Base-by-base conservation (phyloP, 2,888 invertebrate species). In the Pristionchus arcanus region DNA sequence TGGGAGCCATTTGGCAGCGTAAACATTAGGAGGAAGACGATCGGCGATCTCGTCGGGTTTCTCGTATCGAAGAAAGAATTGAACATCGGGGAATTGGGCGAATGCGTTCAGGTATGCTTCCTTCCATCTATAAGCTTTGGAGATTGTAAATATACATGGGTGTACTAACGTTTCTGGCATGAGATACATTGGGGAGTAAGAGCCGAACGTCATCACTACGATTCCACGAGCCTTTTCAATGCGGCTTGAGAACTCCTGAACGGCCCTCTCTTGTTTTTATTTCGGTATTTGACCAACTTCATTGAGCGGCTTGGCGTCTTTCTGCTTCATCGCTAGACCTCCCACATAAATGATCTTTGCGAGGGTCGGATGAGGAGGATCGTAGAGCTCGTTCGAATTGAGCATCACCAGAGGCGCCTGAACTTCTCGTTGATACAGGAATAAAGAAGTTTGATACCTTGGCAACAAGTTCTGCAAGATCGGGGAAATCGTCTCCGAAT, bases 301-400 rank as follows among this genome's bases (percentile, higher is more conserved):
- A 11, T 9, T 83, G 42, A 93, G 87, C 16, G 92, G 91, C 53
- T 93, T 92, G 2, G 93, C 92, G 83, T 90, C 90, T 19, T 91
- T 91, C 85, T 91, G 90, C 68, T 91, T 91, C 89, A 94, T 93
- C 25, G 93, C 94, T n/a, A 94, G 71, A 28, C 94, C 94, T 16
- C 94, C 94, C 55, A 94, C 92, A 85, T 93, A 91, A 37, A 94
- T 90, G 31, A 92, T 89, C 83, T 94, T 94, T 63, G 91, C 93
- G 7, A 94, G 90, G 31, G 91, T 93, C 16, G 94, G 93, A 31
- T 92, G 84, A 19, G 94, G 92, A 19, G 92, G 71, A 71, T 93
- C 94, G 42, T 94, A 93, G 25, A 94, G 87, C 49, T 92, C 93
- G 59, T 93, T 92, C 37, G 91, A 92, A 87, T 93, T 94, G 5